Evolutionary conservation across 2,888 invertebrate genomes (phyloP).

Genomic region (Caenorhabditis parvicauda): DNA sequence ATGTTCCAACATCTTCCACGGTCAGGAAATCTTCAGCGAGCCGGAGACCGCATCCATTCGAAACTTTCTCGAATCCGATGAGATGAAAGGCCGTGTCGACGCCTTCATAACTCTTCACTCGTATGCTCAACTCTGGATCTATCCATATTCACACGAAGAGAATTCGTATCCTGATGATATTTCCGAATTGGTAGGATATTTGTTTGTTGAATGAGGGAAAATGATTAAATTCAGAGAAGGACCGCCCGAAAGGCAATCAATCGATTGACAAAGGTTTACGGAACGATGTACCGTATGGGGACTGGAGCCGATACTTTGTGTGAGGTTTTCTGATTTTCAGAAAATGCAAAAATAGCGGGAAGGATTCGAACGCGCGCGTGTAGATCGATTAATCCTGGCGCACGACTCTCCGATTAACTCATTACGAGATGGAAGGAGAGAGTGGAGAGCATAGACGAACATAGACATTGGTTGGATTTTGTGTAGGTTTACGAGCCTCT

Average conservation of each 20-base stretch:
- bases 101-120: constrained; percentile 62
- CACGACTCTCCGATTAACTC: no score
- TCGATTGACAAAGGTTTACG: constrained; percentile 46
- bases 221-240: constrained; percentile 25
- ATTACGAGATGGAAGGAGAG: no score
- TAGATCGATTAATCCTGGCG: no score
- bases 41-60: constrained; percentile 59
- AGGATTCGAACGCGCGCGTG: neutral
- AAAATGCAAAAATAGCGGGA: neutral
- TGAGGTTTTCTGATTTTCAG: constrained; percentile 13
- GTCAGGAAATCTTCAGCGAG: constrained; percentile 59
- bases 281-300: constrained; percentile 56
- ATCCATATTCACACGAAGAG: constrained; percentile 58
- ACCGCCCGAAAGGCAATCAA: constrained; percentile 49
- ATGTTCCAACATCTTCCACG: constrained; percentile 61
- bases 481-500: no score
- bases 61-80: constrained; percentile 45
- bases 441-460: no score
- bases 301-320: constrained; percentile 59
- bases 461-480: no score
- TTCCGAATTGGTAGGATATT: constrained; percentile 46
- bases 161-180: constrained; percentile 54
- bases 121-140: constrained; percentile 62
- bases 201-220: constrained; percentile 3
- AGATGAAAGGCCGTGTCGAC: constrained; percentile 54